A percentile compares a stretch with the other conserved stretches of the same genome.
Evolutionary conservation across 1,140 invertebrate genomes (phyloP).

Genomic region (Hypothenemus hampei): DNA sequence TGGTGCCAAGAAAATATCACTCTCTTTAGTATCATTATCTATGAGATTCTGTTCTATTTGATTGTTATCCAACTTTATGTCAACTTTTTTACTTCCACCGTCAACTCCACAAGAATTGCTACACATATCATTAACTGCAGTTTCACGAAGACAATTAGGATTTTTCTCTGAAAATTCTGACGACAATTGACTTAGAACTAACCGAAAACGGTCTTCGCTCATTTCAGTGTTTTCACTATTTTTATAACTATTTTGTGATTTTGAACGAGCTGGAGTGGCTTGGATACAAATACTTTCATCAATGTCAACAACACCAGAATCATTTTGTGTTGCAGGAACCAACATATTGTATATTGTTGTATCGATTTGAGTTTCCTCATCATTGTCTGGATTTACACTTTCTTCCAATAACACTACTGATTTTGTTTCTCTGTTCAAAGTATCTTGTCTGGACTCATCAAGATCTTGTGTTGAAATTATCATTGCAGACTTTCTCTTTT

Average conservation of each 20-base stretch:
- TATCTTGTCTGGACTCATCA: slow-evolving; percentile 8
- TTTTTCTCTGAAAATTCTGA: neutral
- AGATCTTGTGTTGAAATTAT: slow-evolving; percentile 13
- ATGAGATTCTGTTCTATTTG: too few species aligned
- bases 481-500: slow-evolving; percentile 10
- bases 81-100: too few species aligned
- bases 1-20: too few species aligned
- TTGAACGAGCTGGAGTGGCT: slow-evolving; percentile 25
- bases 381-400: too few species aligned
- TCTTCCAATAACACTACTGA: too few species aligned
- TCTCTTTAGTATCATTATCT: too few species aligned
- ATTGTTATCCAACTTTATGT: too few species aligned
- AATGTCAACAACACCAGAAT: slow-evolving; percentile 3
- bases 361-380: neutral
- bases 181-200: slow-evolving; percentile 30
- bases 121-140: too few species aligned
- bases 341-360: neutral
- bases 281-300: slow-evolving; percentile 31
- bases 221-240: slow-evolving; percentile 13
- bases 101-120: too few species aligned
- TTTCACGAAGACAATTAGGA: too few species aligned
- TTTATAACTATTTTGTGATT: slow-evolving; percentile 7
- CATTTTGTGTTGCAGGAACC: slow-evolving; percentile 15
- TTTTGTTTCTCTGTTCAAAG: neutral
- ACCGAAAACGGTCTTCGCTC: slow-evolving; percentile 28